Percentiles rank a stretch among this genome's conserved stretches.
phyloP scores from a whole-genome alignment of 92 coral and sea anemone genomes.

The Heliopora coerulea region DNA sequence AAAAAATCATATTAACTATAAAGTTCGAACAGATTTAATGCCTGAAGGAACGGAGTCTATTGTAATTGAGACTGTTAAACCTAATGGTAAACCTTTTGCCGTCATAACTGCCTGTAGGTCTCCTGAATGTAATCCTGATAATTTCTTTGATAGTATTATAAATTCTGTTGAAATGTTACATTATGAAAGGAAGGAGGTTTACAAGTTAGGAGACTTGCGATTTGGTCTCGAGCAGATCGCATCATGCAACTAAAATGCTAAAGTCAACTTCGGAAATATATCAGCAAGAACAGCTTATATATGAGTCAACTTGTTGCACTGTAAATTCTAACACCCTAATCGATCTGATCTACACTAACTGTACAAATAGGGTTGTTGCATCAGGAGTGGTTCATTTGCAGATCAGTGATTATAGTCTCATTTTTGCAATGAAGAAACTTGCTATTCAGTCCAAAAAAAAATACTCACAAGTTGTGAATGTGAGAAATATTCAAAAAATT shows the following conservation, averaged over 20 bases:
- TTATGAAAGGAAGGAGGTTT: too few species aligned
- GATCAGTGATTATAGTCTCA: conserved; percentile 54
- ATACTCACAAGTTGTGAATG: conserved; percentile 21
- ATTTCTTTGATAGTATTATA: too few species aligned
- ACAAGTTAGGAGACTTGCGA: conserved; percentile 22
- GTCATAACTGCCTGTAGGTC: too few species aligned
- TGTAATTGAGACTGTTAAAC: too few species aligned
- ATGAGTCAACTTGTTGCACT: conserved; percentile 45
- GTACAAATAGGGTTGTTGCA: conserved; percentile 53
- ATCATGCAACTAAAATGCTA: conserved; percentile 34
- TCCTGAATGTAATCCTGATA: too few species aligned
- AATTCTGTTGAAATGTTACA: too few species aligned
- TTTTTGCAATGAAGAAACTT: conserved; percentile 45
- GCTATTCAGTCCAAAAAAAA: conserved; percentile 15
- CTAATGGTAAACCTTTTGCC: too few species aligned
- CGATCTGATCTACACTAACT: conserved; percentile 52
- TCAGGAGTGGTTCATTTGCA: conserved; percentile 54
- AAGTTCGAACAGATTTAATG: too few species aligned
- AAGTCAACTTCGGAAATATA: conserved; percentile 35
- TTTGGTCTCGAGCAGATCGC: conserved; percentile 38
- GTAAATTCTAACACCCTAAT: conserved; percentile 45
- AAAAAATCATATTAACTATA: too few species aligned
- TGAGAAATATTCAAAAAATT: conserved; percentile 48
- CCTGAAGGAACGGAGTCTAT: too few species aligned
- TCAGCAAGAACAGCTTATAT: conserved; percentile 43